phyloP scores from a whole-genome alignment of 1,140 invertebrate genomes.

The Neodiprion pinetum region DNA sequence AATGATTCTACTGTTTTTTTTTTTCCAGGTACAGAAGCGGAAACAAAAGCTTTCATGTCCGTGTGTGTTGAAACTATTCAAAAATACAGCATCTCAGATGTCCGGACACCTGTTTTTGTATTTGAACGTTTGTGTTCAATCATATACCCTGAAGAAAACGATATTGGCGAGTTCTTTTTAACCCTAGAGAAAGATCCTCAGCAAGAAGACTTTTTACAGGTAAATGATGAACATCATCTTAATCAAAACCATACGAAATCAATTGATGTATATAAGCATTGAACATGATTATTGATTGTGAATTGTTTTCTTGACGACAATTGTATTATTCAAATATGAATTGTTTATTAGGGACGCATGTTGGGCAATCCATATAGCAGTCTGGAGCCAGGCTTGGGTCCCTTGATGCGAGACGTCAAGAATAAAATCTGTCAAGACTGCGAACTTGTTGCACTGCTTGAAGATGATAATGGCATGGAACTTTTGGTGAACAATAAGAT shows the following conservation, averaged over 20 bases:
- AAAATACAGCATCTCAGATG: slow-evolving; percentile 91
- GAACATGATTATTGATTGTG: background rate
- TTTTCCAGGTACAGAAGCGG: slow-evolving; percentile 85
- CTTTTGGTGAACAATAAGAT: slow-evolving; percentile 98
- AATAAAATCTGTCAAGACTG: slow-evolving; percentile 99
- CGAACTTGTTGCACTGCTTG: slow-evolving; percentile 92
- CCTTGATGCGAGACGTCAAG: slow-evolving; percentile 97
- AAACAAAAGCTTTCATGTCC: slow-evolving; percentile 96
- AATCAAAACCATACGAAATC: too few relatives aligned
- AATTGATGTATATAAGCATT: background rate
- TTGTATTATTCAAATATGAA: slow-evolving; percentile 11
- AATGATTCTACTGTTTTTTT: slow-evolving; percentile 29
- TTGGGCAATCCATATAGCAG: slow-evolving; percentile 97
- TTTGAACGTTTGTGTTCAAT: slow-evolving; percentile 97
- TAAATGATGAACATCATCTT: slow-evolving; percentile 38
- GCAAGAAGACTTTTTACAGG: slow-evolving; percentile 97
- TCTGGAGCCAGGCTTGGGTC: slow-evolving; percentile 90
- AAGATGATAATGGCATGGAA: slow-evolving; percentile 99
- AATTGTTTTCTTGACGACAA: background rate
- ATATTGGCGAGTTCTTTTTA: slow-evolving; percentile 95
- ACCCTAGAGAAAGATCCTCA: slow-evolving; percentile 97
- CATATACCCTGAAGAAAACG: slow-evolving; percentile 97
- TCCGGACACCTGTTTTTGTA: slow-evolving; percentile 95
- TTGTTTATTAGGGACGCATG: slow-evolving; percentile 83
- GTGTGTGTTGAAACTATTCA: slow-evolving; percentile 96